phyloP scores from a whole-genome alignment of 2,888 invertebrate species.

The Nomada fucata region DNA sequence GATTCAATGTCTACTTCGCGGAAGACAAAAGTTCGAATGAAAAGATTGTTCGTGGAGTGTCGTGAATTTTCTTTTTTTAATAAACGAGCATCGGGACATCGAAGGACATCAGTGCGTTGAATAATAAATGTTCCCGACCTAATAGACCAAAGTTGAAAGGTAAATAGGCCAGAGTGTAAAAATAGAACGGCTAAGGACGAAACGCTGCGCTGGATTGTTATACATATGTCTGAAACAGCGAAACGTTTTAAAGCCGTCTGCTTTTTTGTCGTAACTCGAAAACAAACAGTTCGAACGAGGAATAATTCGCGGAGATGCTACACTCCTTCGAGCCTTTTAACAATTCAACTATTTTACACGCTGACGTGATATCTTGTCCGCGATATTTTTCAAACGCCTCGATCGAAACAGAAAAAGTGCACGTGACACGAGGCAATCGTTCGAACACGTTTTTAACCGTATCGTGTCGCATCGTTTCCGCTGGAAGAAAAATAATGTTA shows the following conservation, averaged over 20 bases:
- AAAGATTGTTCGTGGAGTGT: neutral
- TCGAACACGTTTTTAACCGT: neutral
- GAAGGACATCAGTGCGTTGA: too few relatives aligned
- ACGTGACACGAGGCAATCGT: neutral
- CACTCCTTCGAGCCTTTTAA: neutral
- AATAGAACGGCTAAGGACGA: conserved; percentile 22
- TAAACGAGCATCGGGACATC: neutral
- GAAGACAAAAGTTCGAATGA: neutral
- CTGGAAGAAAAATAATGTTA: neutral
- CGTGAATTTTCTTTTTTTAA: neutral
- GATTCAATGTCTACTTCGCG: too few relatives aligned
- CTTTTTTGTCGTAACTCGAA: neutral
- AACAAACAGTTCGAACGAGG: neutral
- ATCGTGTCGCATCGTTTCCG: neutral
- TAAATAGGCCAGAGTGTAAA: conserved; percentile 44
- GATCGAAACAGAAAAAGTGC: neutral
- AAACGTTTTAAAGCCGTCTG: conserved; percentile 5
- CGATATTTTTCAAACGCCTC: neutral
- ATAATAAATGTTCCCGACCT: neutral
- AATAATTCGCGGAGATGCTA: conserved; percentile 10
- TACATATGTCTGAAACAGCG: conserved; percentile 13
- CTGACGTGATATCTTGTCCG: neutral
- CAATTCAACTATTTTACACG: neutral
- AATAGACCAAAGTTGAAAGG: conserved; percentile 17
- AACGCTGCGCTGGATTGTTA: conserved; percentile 9